phyloP scores from a whole-genome alignment of 1,140 invertebrate genomes.

The Atopsyche davidsoni region DNA sequence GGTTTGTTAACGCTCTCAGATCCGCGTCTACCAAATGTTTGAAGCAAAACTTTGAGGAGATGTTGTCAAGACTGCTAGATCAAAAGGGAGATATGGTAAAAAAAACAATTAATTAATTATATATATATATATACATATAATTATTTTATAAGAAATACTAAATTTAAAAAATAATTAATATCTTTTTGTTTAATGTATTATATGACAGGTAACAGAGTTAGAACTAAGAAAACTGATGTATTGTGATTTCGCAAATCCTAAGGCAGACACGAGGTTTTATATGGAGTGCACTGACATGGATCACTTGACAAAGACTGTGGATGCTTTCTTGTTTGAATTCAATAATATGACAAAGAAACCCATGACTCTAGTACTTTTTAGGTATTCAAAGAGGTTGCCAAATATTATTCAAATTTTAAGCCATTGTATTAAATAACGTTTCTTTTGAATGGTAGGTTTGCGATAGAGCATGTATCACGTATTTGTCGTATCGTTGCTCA shows the following conservation, averaged over 20 bases:
- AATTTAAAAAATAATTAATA: background rate
- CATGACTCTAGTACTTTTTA: conserved; percentile 93
- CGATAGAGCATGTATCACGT: conserved; percentile 89
- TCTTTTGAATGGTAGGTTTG: conserved; percentile 61
- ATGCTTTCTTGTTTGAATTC: conserved; percentile 85
- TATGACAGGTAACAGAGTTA: conserved; percentile 57
- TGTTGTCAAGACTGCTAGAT: conserved; percentile 40
- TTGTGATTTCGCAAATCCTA: conserved; percentile 93
- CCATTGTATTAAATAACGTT: background rate
- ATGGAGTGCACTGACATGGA: conserved; percentile 83
- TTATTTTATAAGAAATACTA: background rate
- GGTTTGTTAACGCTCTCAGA: conserved; percentile 63
- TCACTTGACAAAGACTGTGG: conserved; percentile 75
- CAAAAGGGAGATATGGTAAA: conserved; percentile 30
- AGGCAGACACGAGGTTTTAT: conserved; percentile 83
- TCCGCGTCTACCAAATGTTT: conserved; percentile 40
- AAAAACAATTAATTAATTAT: no score
- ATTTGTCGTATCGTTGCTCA: conserved; percentile 89
- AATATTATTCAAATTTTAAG: no score
- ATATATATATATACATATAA: conserved; percentile 1
- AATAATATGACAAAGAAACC: conserved; percentile 97
- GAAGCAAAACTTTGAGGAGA: conserved; percentile 49
- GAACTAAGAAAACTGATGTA: conserved; percentile 85
- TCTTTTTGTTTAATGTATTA: background rate
- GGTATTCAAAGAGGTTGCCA: no score